phyloP scores from a whole-genome alignment of 2,888 invertebrate species.

The Aspidapion aeneum region DNA sequence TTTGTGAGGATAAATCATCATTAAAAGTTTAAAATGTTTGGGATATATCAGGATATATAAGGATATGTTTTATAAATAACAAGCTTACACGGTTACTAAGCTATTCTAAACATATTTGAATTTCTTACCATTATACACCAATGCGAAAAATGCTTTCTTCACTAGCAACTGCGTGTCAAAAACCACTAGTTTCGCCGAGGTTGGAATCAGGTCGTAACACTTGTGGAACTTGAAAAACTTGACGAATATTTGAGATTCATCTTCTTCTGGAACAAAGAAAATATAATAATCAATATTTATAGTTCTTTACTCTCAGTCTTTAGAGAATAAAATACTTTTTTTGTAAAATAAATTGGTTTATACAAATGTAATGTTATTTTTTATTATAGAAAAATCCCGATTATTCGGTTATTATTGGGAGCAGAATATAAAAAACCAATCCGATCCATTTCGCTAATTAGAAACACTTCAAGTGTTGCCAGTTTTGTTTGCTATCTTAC shows the following conservation, averaged over 20 bases:
- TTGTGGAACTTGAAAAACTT: slow-evolving; percentile 99
- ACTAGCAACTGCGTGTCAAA: slow-evolving; percentile 98
- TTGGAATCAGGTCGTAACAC: slow-evolving; percentile 99
- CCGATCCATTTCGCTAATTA: no score
- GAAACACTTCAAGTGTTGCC: no score
- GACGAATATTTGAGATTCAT: slow-evolving; percentile 95
- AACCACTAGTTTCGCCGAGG: slow-evolving; percentile 97
- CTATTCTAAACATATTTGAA: no score
- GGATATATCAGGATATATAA: no score
- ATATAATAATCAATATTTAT: slow-evolving; percentile 29
- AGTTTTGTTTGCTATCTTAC: no score
- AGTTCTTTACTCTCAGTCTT: no score
- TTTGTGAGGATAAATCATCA: no score
- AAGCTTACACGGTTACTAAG: no score
- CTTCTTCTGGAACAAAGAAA: slow-evolving; percentile 75
- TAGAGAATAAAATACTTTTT: no score
- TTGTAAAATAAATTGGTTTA: not conserved
- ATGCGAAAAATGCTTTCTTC: slow-evolving; percentile 98
- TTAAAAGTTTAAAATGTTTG: no score
- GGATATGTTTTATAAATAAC: no score
- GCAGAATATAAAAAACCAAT: no score
- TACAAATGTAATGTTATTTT: not conserved
- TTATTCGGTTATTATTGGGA: not conserved
- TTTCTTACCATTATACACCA: slow-evolving; percentile 91
- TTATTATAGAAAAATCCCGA: not conserved